Base-by-base conservation (phyloP, 2,888 invertebrate species). In the Antheraea yamamai region DNA sequence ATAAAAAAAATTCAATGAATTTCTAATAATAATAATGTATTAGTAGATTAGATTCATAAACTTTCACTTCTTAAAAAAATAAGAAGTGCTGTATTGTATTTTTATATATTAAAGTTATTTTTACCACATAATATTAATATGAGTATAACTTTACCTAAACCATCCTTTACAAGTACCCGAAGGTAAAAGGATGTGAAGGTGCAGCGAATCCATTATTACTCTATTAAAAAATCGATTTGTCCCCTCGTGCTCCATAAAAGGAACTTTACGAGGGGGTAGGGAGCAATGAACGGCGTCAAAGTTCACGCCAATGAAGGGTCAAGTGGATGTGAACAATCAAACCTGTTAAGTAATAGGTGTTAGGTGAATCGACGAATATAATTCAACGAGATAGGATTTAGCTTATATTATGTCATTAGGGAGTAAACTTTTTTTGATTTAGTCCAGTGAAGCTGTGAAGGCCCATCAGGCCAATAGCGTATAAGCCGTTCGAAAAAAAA, bases 231-330 rank as follows among this genome's bases (percentile, higher is more conserved):
- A 84, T 83, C 83, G 84, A 86, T 89, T 87, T 86, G 83, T 35
- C 85, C 84, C 88, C 86, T 85, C 79, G 87, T 86, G 86, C 84
- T 85, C 85, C 84, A 89, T 87, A 87, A 88, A 88, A 81, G 78
- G 73, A 81, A 85, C 81, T 89, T 89, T 88, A 90, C 87, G 91
- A 88, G 87, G 83, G 82, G 81, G 77, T 81, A 75, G 79, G 64
- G 81, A 82, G 84, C 82, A 86, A 87, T 89, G 88, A 89, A 88
- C 84, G 82, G 81, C 79, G 78, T 81, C 81, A 79, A 85, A 87
- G 86, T 84, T 88, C 83, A 86, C 86, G 84, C 85, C 85, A 87
- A 84, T 85, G 85, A 82, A 84, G 86, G 86, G 86, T 87, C 87
- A 87, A 88, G 85, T 85, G 83, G 84, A 83, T 85, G 82, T 83